Evolutionary conservation across 2,888 invertebrate genomes (phyloP), one percentile per base, ranked within the genome.

Genomic region (Chironomus tentans): DNA sequence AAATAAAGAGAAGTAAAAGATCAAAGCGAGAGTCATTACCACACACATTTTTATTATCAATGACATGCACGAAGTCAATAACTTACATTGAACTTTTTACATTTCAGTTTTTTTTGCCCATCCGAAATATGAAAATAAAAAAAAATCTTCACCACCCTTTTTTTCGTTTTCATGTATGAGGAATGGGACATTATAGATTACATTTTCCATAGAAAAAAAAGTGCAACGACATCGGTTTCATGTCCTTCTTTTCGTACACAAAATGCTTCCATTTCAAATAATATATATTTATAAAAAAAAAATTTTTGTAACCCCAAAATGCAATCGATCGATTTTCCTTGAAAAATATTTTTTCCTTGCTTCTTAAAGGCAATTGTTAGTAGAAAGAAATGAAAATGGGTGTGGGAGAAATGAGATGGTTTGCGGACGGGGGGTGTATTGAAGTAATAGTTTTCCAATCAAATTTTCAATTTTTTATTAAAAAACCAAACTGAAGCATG

Each of bases 191-290:
- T 13, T 65, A 24, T 65, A 22, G 13, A 65, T 65, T 65, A 56
- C 56, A 56, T 56, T 56, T 56, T 56, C 56, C n/a, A 56, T 18
- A 18, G 56, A 56, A 56, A 72, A 61, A 70, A 22, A 56, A 73
- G 74, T 74, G 68, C 74, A 74, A 74, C 46, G 74, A 74, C 74
- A 68, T 68, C 65, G 21, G 65, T 65, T 68, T 15, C n/a, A 28
- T 38, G 68, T 68, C 38, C 38, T 68, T 68, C 28, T 68, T 28
- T 28, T 56, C 56, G 56, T 56, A 7, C 18, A 38, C 38, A 10
- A 38, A 38, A 38, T 38, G 38, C 38, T 38, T 38, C 38, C 38
- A 38, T 38, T 38, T 38, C 38, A 38, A 38, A 38, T 5, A 38
- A 10, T 10, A 28, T 28, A 10, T 38, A 38, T 38, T 38, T 38